Evolutionary conservation across 2,797 vertebrate genomes (phyloP), one percentile per base, ranked within the genome.

Genomic region (Aldrovandia affinis): DNA sequence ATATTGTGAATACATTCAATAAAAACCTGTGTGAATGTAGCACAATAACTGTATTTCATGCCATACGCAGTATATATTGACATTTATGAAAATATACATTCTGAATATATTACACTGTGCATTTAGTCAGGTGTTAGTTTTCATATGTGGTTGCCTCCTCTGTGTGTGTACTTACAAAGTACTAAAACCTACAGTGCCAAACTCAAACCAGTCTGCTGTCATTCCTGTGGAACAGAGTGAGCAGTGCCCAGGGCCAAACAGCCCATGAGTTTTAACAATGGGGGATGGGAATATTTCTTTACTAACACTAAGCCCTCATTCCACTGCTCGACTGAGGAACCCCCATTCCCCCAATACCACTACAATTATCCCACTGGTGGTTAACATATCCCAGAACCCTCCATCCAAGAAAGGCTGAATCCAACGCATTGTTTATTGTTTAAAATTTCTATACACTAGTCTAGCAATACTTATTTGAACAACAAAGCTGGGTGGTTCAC

Each of bases 201-300:
- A 22, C n/a, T 39, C 42, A 85, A 85, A 85, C 81, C 65, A 33
- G 80, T 85, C 73, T 42, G 81, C 59, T 83, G 57, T 83, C 84
- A 85, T 85, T 85, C 84, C 84, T 82, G 84, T 50, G 33, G 47
- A 22, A 80, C 44, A 57, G 22, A 52, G 79, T 12, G 47, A 8
- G 20, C 6, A 22, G 7, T 28, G 68, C 75, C 83, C 18, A 30
- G 10, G 57, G 83, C 54, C 55, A 84, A 84, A 84, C 83, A 47
- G 75, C 54, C 47, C 18, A 15, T 55, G 39, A 0, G 36, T 9
- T 75, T 83, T 70, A 18, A 6, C 63, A 73, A 44, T 20, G 30
- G 28, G 59, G 8, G 22, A 54, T 36, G 65, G 30, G 44, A 65
- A 81, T 47, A 33, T 61, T 3, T n/a, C 25, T 18, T 79, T 80